Evolutionary conservation across 1,140 invertebrate species (phyloP).

Genomic region (Pachyrhynchus sulphureomaculatus): DNA sequence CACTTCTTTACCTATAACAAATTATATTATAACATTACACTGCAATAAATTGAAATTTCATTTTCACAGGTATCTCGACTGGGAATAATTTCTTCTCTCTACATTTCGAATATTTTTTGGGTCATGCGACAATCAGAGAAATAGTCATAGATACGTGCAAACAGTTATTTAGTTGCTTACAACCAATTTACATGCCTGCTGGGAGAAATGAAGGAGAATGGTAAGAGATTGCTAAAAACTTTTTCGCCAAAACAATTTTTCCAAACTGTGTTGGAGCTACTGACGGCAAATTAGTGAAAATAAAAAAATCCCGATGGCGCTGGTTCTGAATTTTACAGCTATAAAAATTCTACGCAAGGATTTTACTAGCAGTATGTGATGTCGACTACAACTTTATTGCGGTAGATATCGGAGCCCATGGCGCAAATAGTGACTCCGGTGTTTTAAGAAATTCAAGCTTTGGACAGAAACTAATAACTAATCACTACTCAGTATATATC

Average conservation of each 20-base stretch:
- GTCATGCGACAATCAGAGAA: background rate
- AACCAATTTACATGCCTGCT: background rate
- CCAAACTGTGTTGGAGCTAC: slow-evolving; percentile 49
- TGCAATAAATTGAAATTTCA: background rate
- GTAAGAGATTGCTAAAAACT: slow-evolving; percentile 7
- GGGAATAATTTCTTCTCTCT: slow-evolving; percentile 6
- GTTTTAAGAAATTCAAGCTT: slow-evolving; percentile 23
- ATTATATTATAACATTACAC: background rate
- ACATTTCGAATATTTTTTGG: slow-evolving; percentile 13
- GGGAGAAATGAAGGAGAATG: background rate
- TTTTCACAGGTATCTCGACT: slow-evolving; percentile 25
- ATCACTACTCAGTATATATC: no score
- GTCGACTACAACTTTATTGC: slow-evolving; percentile 24
- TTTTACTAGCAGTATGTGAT: background rate
- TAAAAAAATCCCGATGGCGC: background rate
- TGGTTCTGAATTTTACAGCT: slow-evolving; percentile 36
- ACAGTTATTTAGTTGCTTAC: background rate
- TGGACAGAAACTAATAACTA: background rate
- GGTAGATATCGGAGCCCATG: slow-evolving; percentile 27
- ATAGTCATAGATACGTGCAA: background rate
- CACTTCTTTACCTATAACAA: slow-evolving; percentile 12
- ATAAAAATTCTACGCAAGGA: slow-evolving; percentile 43
- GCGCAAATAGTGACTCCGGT: slow-evolving; percentile 15
- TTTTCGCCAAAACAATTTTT: slow-evolving; percentile 43
- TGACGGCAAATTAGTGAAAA: slow-evolving; percentile 51